Evolutionary conservation across 2,888 invertebrate genomes (phyloP).

Genomic region (Pogonocherus hispidulus): DNA sequence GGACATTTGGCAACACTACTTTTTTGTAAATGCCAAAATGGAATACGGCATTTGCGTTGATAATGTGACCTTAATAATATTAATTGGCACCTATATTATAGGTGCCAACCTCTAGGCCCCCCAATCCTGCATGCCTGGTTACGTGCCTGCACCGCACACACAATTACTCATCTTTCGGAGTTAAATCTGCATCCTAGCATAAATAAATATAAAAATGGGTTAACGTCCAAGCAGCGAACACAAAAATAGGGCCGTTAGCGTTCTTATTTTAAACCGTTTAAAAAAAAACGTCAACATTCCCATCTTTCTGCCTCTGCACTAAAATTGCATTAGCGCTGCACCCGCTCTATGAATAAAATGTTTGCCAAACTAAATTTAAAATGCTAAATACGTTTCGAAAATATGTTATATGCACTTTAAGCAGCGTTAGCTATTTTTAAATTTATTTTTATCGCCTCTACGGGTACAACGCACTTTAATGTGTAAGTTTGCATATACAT

Average conservation of each 20-base stretch:
- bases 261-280: slow-evolving; percentile 42
- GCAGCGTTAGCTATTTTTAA: slow-evolving; percentile 60
- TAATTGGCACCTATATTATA: no score
- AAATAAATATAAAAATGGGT: slow-evolving; percentile 50
- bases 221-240: slow-evolving; percentile 43
- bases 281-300: slow-evolving; percentile 35
- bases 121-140: no score
- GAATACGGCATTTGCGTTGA: no score
- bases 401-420: slow-evolving; percentile 62
- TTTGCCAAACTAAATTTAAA: slow-evolving; percentile 64
- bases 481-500: slow-evolving; percentile 45
- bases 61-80: no score
- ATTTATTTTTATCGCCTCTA: slow-evolving; percentile 57
- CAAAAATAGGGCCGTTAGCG: slow-evolving; percentile 45
- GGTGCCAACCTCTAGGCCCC: no score
- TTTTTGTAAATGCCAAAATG: no score
- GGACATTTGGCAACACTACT: no score
- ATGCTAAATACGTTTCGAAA: slow-evolving; percentile 63
- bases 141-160: no score
- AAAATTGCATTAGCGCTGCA: slow-evolving; percentile 45
- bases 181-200: slow-evolving; percentile 21
- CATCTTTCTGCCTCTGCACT: slow-evolving; percentile 38
- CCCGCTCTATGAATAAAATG: slow-evolving; percentile 55
- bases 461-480: slow-evolving; percentile 56
- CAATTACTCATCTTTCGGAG: not conserved